These are phyloP conservation scores for Drosophila borborema DNA, from an alignment of 2,888 invertebrate species.

Conservation along the genomic window DNA sequence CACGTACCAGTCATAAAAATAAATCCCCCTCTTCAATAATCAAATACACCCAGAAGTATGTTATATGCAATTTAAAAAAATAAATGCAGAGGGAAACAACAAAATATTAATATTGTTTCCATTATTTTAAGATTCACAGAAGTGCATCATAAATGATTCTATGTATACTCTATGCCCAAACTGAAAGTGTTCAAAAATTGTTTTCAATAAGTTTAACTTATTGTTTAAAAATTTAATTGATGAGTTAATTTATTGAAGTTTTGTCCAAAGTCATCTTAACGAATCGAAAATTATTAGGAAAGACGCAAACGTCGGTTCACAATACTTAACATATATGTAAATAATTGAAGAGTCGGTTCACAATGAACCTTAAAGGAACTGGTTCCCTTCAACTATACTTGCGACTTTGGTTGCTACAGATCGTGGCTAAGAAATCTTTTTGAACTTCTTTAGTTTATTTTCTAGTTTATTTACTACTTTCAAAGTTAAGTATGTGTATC, in stretches of 20 bases:
- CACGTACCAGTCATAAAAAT: conserved; percentile 1
- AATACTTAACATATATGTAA: background rate
- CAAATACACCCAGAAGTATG: conserved; percentile 3
- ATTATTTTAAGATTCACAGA: background rate
- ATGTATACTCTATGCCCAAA: too few species aligned
- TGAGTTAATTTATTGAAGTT: too few species aligned
- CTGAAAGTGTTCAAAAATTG: too few species aligned
- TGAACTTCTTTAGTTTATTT: too few species aligned
- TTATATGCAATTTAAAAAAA: background rate
- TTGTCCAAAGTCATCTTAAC: too few species aligned
- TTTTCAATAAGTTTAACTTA: too few species aligned
- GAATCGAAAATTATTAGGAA: background rate
- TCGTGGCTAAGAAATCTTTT: background rate
- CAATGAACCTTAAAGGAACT: background rate
- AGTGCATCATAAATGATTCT: too few species aligned
- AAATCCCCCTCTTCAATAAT: background rate
- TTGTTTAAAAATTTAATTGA: too few species aligned
- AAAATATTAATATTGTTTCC: background rate
- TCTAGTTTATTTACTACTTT: too few species aligned
- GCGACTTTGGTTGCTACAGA: background rate
- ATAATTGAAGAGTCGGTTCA: background rate
- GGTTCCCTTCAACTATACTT: background rate
- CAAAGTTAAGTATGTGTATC: too few species aligned
- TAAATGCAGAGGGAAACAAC: background rate
- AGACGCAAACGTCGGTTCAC: background rate